Conservation (phyloP, 2,888 invertebrate genomes). For the Drosophila fulvimacula region DNA sequence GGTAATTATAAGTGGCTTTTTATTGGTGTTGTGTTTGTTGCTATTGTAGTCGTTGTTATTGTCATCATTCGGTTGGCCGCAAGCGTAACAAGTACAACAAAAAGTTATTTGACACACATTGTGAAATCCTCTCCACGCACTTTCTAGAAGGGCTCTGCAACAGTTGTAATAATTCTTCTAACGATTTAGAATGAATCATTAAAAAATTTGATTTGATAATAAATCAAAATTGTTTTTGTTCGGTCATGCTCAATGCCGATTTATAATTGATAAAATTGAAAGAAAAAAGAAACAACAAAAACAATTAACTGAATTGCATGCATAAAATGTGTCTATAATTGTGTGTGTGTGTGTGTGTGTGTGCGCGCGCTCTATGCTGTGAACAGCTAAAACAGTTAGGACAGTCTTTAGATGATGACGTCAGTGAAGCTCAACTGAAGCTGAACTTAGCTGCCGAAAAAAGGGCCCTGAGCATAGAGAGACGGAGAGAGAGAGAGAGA, state of each 20-base stretch:
- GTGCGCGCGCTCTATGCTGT: constrained; percentile 4
- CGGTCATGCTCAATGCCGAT: constrained; percentile 65
- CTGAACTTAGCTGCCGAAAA: constrained; percentile 5
- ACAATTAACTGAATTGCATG: constrained; percentile 33
- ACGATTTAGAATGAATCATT: constrained; percentile 46
- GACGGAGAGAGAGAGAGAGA: background rate
- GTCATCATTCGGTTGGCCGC: constrained; percentile 21
- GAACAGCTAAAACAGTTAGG: constrained; percentile 1
- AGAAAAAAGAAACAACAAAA: constrained; percentile 35
- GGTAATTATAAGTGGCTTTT: constrained; percentile 73
- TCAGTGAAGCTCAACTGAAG: constrained; percentile 30
- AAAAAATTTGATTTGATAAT: constrained; percentile 45
- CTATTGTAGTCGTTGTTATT: constrained; percentile 25
- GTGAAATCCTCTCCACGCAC: constrained; percentile 42
- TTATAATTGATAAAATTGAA: constrained; percentile 63
- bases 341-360: background rate
- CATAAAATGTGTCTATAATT: constrained; percentile 10
- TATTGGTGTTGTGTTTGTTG: constrained; percentile 27
- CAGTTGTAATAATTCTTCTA: constrained; percentile 6
- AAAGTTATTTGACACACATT: constrained; percentile 62
- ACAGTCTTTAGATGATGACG: constrained; percentile 31
- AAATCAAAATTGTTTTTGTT: constrained; percentile 43
- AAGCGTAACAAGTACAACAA: constrained; percentile 56
- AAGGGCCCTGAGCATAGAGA: constrained; percentile 27
- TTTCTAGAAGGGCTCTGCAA: constrained; percentile 28